Evolutionary conservation across 2,888 invertebrate genomes (phyloP).

Genomic region (Heliconius cydno): DNA sequence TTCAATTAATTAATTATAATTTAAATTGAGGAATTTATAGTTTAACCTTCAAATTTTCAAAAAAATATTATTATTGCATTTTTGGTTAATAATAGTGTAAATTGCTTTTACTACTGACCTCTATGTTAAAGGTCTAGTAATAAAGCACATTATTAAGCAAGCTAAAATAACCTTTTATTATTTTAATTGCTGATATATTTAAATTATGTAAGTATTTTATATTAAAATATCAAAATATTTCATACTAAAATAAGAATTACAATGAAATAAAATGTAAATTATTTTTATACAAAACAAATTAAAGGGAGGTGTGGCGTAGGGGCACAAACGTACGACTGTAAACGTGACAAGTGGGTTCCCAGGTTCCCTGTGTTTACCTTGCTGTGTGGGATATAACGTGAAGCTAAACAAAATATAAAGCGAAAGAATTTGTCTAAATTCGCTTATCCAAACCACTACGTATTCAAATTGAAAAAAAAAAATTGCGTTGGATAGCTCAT

Average conservation of each 20-base stretch:
- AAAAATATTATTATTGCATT: neutral
- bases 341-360: too few species aligned
- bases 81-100: neutral
- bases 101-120: slow-evolving; percentile 11
- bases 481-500: too few species aligned
- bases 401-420: too few species aligned
- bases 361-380: too few species aligned
- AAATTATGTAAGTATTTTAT: neutral
- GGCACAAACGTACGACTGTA: too few species aligned
- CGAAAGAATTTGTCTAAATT: too few species aligned
- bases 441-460: too few species aligned
- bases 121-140: slow-evolving; percentile 5
- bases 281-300: too few species aligned
- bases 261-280: neutral
- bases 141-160: neutral
- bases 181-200: neutral
- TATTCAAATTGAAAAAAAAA: too few species aligned
- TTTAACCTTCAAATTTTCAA: neutral
- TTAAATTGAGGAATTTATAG: neutral
- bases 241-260: neutral
- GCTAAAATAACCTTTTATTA: neutral
- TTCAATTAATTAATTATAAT: neutral
- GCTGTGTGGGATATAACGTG: too few species aligned
- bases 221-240: neutral
- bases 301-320: too few species aligned